Conservation (phyloP, 2,888 invertebrate species). For the Cerceris ruficornis region DNA sequence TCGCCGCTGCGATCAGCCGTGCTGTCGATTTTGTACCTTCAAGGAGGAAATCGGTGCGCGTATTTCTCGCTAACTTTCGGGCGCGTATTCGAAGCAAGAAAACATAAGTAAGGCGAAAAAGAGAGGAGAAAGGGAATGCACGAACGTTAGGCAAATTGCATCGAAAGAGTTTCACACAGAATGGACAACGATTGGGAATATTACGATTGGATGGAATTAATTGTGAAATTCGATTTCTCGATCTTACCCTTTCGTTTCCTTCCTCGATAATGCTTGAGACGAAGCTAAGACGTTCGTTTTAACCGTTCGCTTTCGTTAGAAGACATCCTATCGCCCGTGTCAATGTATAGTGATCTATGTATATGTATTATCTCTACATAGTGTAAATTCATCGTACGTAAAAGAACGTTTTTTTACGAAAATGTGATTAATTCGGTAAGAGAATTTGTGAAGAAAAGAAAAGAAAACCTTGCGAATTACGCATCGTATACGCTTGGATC, state of each 20-base stretch:
- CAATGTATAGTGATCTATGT: background rate
- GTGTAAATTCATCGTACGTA: background rate
- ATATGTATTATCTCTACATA: conserved; percentile 1
- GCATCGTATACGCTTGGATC: conserved; percentile 8
- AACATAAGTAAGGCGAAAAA: background rate
- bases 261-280: background rate
- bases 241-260: conserved; percentile 12
- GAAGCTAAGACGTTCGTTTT: background rate
- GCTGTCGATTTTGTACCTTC: background rate
- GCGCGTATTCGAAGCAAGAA: background rate
- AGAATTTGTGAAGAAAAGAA: conserved; percentile 1
- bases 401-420: background rate
- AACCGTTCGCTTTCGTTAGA: background rate
- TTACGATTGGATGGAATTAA: too few relatives aligned
- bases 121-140: background rate
- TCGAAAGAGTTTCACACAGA: too few relatives aligned
- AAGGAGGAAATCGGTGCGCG: background rate
- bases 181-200: too few relatives aligned
- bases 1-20: too few relatives aligned
- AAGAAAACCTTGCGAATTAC: conserved; percentile 16
- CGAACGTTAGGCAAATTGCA: background rate
- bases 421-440: conserved; percentile 12
- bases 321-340: background rate
- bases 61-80: background rate
- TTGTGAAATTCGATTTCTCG: conserved; percentile 12